Conservation (phyloP, 2,797 vertebrate genomes). For the Meriones psammophilus region DNA sequence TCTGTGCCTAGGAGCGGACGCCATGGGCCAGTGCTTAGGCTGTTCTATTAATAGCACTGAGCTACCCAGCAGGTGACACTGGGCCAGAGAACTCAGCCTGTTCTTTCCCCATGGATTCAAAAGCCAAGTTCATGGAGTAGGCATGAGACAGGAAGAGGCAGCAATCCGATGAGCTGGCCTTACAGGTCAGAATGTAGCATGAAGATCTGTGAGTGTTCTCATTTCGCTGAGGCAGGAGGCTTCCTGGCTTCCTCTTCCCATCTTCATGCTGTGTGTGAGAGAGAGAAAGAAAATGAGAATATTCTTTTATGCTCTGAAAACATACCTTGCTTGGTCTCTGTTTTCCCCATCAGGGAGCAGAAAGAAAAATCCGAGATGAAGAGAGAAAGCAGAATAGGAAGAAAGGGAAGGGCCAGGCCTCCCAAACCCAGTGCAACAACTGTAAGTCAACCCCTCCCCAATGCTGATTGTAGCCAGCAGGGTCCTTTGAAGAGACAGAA, state of each 20-base stretch:
- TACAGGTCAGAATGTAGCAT: neutral
- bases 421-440: constrained; percentile 87
- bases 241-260: neutral
- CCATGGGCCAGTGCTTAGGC: neutral
- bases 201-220: neutral
- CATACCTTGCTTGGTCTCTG: neutral
- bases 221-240: accelerated
- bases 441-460: constrained; percentile 85
- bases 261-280: neutral
- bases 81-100: neutral
- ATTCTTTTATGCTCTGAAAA: neutral
- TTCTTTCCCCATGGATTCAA: constrained; percentile 14
- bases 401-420: constrained; percentile 92
- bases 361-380: constrained; percentile 98
- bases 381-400: constrained; percentile 97
- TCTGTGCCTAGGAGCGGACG: neutral
- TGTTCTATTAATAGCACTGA: neutral
- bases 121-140: neutral
- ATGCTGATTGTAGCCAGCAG: neutral
- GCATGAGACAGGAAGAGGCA: neutral
- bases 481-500: neutral
- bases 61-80: neutral
- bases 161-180: neutral
- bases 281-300: too few relatives aligned
- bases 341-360: constrained; percentile 92